Evolutionary conservation across 2,888 invertebrate species (phyloP).

Genomic region (Eupithecia pulchellata): DNA sequence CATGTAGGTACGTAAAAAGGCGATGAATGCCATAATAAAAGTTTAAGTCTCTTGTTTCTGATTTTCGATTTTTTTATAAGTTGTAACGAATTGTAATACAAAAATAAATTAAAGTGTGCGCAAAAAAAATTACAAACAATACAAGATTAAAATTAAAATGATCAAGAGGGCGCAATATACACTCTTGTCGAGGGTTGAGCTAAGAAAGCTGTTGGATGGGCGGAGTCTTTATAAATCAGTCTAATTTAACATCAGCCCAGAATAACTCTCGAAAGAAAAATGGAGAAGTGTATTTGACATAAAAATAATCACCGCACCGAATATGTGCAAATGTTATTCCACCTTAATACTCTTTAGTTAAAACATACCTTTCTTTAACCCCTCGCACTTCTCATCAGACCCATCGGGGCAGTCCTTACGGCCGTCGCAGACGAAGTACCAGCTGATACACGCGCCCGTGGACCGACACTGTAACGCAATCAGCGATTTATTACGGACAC

Average conservation of each 20-base stretch:
- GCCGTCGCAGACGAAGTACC: slow-evolving; percentile 97
- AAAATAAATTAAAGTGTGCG: no score
- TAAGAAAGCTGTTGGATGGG: no score
- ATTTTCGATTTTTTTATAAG: no score
- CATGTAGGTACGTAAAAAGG: neutral
- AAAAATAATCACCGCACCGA: neutral
- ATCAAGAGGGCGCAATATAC: no score
- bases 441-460: slow-evolving; percentile 94
- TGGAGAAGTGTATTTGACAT: no score
- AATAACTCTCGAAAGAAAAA: neutral
- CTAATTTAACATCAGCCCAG: neutral
- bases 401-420: slow-evolving; percentile 93
- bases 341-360: neutral
- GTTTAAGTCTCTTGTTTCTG: neutral
- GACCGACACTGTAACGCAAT: slow-evolving; percentile 88
- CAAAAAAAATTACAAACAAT: no score
- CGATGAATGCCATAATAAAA: neutral
- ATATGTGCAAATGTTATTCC: neutral
- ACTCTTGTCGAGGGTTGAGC: no score
- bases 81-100: no score
- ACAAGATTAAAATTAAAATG: no score
- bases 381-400: slow-evolving; percentile 93
- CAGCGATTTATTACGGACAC: slow-evolving; percentile 10
- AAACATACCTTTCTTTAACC: slow-evolving; percentile 81
- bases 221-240: neutral